These are phyloP conservation scores for Pavo muticus DNA, from an alignment of 2,113 vertebrate genomes.

Conservation along the genomic window DNA sequence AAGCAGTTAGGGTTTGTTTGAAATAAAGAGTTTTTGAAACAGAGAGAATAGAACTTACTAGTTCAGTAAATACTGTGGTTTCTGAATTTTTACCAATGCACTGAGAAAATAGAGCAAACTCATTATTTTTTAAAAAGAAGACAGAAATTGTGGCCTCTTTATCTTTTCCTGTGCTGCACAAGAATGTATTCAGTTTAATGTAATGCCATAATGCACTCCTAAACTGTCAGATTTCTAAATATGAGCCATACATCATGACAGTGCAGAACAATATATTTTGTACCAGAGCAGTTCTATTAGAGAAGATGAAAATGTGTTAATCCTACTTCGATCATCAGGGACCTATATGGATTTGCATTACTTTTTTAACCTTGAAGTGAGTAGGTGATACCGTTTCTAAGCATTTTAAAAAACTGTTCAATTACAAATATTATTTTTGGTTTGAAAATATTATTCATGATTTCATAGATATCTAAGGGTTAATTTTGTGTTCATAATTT, in stretches of 20 bases:
- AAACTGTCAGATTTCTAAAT: slow-evolving; percentile 62
- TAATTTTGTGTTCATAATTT: neutral
- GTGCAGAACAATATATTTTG: slow-evolving; percentile 51
- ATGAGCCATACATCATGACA: slow-evolving; percentile 37
- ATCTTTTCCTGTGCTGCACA: slow-evolving; percentile 20
- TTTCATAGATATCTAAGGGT: neutral
- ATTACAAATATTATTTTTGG: neutral
- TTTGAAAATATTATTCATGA: neutral
- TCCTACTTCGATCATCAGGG: slow-evolving; percentile 36
- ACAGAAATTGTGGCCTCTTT: slow-evolving; percentile 32
- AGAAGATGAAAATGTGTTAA: slow-evolving; percentile 67
- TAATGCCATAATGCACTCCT: slow-evolving; percentile 43
- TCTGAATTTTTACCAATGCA: neutral
- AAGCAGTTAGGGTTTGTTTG: neutral
- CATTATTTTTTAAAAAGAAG: slow-evolving; percentile 26
- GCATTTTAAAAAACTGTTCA: neutral
- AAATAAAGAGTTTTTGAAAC: slow-evolving; percentile 47
- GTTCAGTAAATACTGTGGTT: slow-evolving; percentile 9
- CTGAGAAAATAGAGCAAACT: slow-evolving; percentile 17
- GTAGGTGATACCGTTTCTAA: neutral
- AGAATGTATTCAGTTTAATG: slow-evolving; percentile 57
- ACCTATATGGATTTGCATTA: slow-evolving; percentile 52
- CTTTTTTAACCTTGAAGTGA: slow-evolving; percentile 63
- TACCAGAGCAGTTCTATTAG: slow-evolving; percentile 52
- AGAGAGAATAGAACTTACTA: slow-evolving; percentile 1